Evolutionary conservation across 2,797 vertebrate genomes (phyloP), one percentile per base, ranked within the genome.

Genomic region (Dendrocincla tyrannina): DNA sequence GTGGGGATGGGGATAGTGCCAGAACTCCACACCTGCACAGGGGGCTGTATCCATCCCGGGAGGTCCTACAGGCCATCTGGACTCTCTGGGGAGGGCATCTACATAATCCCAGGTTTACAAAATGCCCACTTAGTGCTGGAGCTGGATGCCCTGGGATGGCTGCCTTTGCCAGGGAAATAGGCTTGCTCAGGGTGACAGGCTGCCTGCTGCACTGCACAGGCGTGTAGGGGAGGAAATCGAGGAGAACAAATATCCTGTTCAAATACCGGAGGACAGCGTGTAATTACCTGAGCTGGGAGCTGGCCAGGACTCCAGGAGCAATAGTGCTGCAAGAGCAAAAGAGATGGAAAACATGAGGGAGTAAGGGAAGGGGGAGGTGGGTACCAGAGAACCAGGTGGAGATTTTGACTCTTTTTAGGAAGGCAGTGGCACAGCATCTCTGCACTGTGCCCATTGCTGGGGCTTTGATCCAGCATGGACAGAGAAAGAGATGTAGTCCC

Each of bases 261-360:
- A 88, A 80, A 88, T 69, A 86, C 53, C 27, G n/a, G 88, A 82
- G 59, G 84, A 87, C 92, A 96, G 91, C 8, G 1, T 86, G 84
- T 89, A 79, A 95, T 91, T 89, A 92, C 95, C 94, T 94, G 96
- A 92, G 93, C 91, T 96, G 95, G 94, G 85, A 94, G 76, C 75
- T 87, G 74, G 93, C 89, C 96, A 96, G 78, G 72, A 23, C 76
- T 85, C 87, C 78, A 70, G 70, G 67, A 89, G 67, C 30, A 59
- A 67, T 9, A 32, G 39, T 52, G 59, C 78, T 89, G 74, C 64
- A 42, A 69, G 72, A 94, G 81, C 33, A 91, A 30, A 85, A 83
- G 27, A 42, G 72, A 56, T 42, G 75, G 67, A 63, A 89, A 93
- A 49, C 0, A 0, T 19, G 52, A 84, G 39, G 66, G 33, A 85